Evolutionary conservation across 2,797 vertebrate genomes (phyloP).

Genomic region (Corythornis leucogaster): DNA sequence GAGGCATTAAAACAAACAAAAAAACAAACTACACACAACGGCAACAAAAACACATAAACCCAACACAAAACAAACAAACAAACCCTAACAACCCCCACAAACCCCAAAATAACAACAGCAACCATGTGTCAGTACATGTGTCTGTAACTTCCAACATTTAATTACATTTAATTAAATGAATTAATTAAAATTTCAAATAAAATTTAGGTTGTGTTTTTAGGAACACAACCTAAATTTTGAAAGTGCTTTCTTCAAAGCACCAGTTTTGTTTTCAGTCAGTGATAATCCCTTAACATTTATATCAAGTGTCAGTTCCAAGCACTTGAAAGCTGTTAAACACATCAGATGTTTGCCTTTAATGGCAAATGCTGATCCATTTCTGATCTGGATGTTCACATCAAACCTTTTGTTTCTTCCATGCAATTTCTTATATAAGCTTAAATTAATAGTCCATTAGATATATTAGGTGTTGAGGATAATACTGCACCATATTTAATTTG

Average conservation of each 20-base stretch:
- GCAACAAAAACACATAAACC: too few species aligned
- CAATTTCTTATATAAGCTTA: conserved; percentile 33
- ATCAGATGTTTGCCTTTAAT: not conserved
- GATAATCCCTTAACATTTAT: not conserved
- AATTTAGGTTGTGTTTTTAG: too few species aligned
- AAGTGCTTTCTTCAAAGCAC: not conserved
- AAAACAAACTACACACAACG: too few species aligned
- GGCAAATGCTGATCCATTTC: not conserved
- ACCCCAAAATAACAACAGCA: too few species aligned
- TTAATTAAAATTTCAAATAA: too few species aligned
- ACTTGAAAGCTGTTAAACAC: not conserved
- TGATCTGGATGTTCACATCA: not conserved
- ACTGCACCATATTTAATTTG: conserved; percentile 6
- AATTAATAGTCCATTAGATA: conserved; percentile 25
- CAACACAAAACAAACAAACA: not conserved
- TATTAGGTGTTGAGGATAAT: not conserved
- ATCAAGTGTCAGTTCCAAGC: not conserved
- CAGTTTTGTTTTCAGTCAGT: not conserved
- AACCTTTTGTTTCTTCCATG: not conserved
- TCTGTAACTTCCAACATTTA: too few species aligned
- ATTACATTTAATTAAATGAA: too few species aligned
- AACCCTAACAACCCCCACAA: too few species aligned
- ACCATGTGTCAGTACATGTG: too few species aligned
- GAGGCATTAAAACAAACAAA: accelerated
- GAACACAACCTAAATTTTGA: not conserved